Evolutionary conservation across 1,140 invertebrate genomes (phyloP).

Genomic region (Pachypsylla venusta): DNA sequence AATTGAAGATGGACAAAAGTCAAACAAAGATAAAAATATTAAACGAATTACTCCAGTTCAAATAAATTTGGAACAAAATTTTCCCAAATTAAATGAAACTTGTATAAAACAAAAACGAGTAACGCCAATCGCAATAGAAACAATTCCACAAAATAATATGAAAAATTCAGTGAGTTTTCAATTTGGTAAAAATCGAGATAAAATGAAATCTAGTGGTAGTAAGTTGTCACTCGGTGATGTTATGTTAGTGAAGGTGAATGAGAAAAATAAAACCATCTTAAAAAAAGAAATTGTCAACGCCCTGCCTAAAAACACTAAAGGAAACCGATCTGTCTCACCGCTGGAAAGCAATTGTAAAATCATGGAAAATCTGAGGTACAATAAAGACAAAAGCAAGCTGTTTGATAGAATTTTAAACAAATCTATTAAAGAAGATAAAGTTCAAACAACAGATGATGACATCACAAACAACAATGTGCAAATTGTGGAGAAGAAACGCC

Average conservation of each 20-base stretch:
- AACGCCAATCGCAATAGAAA: neutral
- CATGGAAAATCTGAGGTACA: neutral
- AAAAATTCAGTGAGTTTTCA: neutral
- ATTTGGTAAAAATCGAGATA: neutral
- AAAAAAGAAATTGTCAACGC: neutral
- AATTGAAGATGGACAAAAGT: neutral
- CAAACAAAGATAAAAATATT: neutral
- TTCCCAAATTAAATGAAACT: conserved; percentile 5
- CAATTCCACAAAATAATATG: neutral
- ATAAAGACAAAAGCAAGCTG: conserved; percentile 1
- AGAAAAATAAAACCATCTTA: neutral
- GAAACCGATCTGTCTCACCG: too few relatives aligned
- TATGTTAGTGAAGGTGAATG: neutral
- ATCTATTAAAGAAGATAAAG: neutral
- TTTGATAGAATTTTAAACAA: conserved; percentile 6
- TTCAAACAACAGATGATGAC: neutral
- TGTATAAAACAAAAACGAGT: neutral
- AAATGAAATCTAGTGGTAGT: neutral
- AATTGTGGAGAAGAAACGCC: neutral
- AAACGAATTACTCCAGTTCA: neutral
- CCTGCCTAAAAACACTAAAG: too few relatives aligned
- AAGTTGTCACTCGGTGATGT: neutral
- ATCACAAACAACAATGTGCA: neutral
- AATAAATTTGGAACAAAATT: neutral
- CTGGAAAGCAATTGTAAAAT: neutral